These are phyloP conservation scores for Megathymus violae DNA, from an alignment of 1,140 invertebrate species.

Conservation along the genomic window DNA sequence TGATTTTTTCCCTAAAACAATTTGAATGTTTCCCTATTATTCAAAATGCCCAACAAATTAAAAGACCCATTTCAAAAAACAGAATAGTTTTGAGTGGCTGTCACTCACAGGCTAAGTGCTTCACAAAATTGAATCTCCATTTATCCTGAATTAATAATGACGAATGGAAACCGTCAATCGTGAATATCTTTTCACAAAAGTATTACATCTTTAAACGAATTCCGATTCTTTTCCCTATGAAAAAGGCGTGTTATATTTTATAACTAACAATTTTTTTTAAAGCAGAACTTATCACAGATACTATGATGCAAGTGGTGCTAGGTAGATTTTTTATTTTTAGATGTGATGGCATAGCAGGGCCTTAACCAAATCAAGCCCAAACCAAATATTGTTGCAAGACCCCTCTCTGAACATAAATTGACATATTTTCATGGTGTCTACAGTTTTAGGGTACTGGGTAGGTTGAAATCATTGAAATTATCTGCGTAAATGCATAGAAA, in stretches of 20 bases:
- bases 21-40: constrained; percentile 22
- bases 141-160: constrained; percentile 34
- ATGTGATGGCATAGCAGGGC: too few species aligned
- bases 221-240: constrained; percentile 6
- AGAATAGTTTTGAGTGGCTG: constrained; percentile 30
- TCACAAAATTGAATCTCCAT: constrained; percentile 30
- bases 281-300: too few species aligned
- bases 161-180: constrained; percentile 32
- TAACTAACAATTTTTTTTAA: neutral
- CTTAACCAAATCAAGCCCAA: too few species aligned
- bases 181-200: constrained; percentile 23
- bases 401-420: too few species aligned
- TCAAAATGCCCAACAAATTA: constrained; percentile 23
- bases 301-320: too few species aligned
- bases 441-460: too few species aligned
- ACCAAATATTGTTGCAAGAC: too few species aligned
- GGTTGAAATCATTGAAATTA: too few species aligned
- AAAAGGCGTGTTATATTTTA: neutral
- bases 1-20: constrained; percentile 19
- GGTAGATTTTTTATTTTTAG: too few species aligned
- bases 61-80: constrained; percentile 20
- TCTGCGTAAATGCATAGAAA: too few species aligned
- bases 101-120: constrained; percentile 33
- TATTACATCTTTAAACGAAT: constrained; percentile 21
- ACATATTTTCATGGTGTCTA: too few species aligned